Conservation (phyloP, 2,113 vertebrate species). For the Theristicus caerulescens region DNA sequence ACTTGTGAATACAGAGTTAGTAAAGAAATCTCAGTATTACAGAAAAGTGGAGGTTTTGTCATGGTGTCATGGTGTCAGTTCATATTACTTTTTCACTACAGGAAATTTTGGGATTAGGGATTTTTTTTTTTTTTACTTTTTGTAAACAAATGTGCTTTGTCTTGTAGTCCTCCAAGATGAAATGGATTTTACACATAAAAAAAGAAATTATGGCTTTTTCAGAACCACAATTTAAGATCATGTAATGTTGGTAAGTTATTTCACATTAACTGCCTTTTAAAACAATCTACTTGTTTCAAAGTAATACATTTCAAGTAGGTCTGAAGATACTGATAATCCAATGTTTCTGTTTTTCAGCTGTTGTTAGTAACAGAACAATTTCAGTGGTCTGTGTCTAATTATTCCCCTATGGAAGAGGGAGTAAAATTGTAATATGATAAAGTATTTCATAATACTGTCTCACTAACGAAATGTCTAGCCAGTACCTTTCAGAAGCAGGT, state of each 20-base stretch:
- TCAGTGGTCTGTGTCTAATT: neutral
- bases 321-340: neutral
- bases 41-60: neutral
- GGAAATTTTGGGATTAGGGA: neutral
- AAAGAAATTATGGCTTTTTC: neutral
- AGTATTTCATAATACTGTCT: neutral
- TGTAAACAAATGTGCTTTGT: neutral
- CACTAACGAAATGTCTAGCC: neutral
- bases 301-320: neutral
- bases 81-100: neutral
- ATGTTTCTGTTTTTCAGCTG: neutral
- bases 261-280: neutral
- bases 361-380: neutral
- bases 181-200: neutral
- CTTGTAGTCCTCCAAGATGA: neutral
- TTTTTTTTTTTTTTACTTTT: neutral
- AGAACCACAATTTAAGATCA: neutral
- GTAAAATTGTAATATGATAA: neutral
- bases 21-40: neutral
- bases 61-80: neutral
- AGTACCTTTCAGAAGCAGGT: neutral
- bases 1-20: neutral
- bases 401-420: neutral
- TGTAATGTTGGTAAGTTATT: neutral
- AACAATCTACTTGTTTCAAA: neutral